These are phyloP conservation scores for Virgularia gustaviana DNA, from an alignment of 92 coral and sea anemone species.

Conservation along the genomic window DNA sequence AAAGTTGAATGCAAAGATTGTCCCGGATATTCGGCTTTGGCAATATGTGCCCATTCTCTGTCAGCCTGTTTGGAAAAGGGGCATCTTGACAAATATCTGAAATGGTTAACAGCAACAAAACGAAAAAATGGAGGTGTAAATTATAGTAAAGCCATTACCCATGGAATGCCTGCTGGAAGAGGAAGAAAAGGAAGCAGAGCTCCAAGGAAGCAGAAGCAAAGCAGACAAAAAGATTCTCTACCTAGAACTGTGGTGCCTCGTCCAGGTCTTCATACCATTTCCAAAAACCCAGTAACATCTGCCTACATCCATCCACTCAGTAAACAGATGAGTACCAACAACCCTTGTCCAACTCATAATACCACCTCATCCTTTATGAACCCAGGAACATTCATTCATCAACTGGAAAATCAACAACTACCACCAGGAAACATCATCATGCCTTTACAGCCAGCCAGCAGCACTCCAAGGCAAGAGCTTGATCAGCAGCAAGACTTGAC, in stretches of 20 bases:
- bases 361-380: background rate
- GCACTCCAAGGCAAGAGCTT: background rate
- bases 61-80: constrained; percentile 30
- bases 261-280: background rate
- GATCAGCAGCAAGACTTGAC: background rate
- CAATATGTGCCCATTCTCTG: constrained; percentile 36
- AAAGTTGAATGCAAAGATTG: constrained; percentile 59
- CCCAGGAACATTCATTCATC: background rate
- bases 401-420: background rate
- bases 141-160: constrained; percentile 11
- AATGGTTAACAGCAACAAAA: constrained; percentile 25
- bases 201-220: background rate
- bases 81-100: constrained; percentile 20
- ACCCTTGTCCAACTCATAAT: background rate
- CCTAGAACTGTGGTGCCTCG: background rate
- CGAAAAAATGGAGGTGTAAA: constrained; percentile 39
- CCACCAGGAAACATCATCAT: background rate
- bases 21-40: constrained; percentile 42
- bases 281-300: background rate
- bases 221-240: background rate
- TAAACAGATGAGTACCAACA: background rate
- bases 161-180: constrained; percentile 49
- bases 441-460: background rate
- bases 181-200: constrained; percentile 13
- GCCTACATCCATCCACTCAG: background rate